Conservation (phyloP, 2,797 vertebrate genomes). For the Enoplosus armatus region DNA sequence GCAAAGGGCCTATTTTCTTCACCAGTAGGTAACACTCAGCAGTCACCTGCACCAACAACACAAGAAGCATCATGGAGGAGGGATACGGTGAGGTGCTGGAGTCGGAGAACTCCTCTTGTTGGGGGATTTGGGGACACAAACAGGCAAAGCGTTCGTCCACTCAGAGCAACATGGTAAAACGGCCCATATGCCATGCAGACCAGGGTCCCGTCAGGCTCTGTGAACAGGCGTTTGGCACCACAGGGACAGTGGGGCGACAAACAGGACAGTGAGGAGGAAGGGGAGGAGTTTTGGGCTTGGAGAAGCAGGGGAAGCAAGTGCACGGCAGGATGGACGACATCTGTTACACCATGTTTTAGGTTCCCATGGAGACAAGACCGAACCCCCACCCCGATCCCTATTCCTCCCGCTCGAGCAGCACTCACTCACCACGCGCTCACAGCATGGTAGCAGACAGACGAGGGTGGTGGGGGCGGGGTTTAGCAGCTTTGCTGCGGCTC, state of each 20-base stretch:
- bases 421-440: conserved; percentile 94
- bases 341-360: conserved; percentile 79
- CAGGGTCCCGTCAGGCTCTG: conserved; percentile 53
- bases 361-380: conserved; percentile 89
- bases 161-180: conserved; percentile 34
- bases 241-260: conserved; percentile 50
- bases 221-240: conserved; percentile 58
- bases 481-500: conserved; percentile 95
- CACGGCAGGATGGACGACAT: conserved; percentile 77
- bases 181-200: conserved; percentile 71
- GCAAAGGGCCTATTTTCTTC: background rate
- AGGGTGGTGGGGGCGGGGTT: conserved; percentile 86
- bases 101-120: conserved; percentile 13
- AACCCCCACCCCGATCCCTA: conserved; percentile 36
- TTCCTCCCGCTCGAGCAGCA: conserved; percentile 73
- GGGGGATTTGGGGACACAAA: conserved; percentile 29
- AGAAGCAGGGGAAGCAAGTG: conserved; percentile 62
- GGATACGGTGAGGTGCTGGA: background rate
- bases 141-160: conserved; percentile 35
- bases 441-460: conserved; percentile 88
- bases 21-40: conserved; percentile 25
- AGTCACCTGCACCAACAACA: conserved; percentile 29
- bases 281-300: conserved; percentile 30
- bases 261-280: conserved; percentile 27
- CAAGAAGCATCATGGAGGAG: conserved; percentile 24